Evolutionary conservation across 2,888 invertebrate genomes (phyloP).

Genomic region (Oligia strigilis): DNA sequence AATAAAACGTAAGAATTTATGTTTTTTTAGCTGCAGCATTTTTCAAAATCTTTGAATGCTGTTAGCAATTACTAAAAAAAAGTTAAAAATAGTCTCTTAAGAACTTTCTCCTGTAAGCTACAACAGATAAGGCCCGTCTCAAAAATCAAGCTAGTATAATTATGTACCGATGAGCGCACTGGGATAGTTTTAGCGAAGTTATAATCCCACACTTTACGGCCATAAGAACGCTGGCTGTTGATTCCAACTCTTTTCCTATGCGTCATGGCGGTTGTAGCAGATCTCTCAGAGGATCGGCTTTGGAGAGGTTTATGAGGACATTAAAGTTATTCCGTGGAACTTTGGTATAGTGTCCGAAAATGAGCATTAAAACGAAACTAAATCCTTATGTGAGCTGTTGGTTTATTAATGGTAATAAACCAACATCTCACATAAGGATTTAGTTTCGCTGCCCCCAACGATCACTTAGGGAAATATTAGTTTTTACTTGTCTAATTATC

Average conservation of each 20-base stretch:
- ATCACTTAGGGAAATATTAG: neutral
- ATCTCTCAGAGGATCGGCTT: neutral
- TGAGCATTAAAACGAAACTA: slow-evolving; percentile 23
- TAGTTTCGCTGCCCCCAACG: neutral
- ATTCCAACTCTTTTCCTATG: neutral
- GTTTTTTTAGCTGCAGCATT: neutral
- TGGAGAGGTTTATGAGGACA: slow-evolving; percentile 4
- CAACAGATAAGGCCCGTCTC: neutral
- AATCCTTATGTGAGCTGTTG: slow-evolving; percentile 10
- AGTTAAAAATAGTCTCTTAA: neutral
- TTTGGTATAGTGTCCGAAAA: neutral
- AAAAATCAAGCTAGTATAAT: neutral
- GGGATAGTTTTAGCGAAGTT: neutral
- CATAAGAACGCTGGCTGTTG: neutral
- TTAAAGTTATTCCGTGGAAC: slow-evolving; percentile 1
- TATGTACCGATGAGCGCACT: neutral
- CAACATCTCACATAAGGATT: too few relatives aligned
- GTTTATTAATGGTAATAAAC: slow-evolving; percentile 3
- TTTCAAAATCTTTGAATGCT: neutral
- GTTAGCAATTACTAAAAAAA: neutral
- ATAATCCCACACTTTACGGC: neutral
- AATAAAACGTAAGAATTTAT: neutral
- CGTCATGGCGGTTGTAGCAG: neutral
- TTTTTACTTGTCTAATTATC: neutral
- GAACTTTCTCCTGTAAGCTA: neutral